These are phyloP conservation scores for Drosophila rellima DNA, from an alignment of 2,888 invertebrate species.

Conservation along the genomic window DNA sequence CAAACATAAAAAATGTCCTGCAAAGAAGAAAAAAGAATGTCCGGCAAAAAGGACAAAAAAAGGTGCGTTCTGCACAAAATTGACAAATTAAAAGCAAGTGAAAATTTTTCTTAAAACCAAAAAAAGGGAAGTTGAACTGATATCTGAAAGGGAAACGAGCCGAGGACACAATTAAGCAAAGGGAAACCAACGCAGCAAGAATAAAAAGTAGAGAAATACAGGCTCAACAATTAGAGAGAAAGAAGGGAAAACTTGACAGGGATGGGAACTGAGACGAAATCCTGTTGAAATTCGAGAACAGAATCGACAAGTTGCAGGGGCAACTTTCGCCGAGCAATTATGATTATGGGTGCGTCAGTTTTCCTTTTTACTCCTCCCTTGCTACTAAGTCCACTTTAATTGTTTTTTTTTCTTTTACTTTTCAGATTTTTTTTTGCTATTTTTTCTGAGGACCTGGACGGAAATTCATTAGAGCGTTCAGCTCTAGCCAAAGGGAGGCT, in stretches of 20 bases:
- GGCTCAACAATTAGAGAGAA: slow-evolving; percentile 68
- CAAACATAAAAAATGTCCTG: slow-evolving; percentile 48
- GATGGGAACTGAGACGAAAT: slow-evolving; percentile 6
- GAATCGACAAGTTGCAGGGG: slow-evolving; percentile 59
- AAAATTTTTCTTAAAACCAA: slow-evolving; percentile 50
- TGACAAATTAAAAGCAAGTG: slow-evolving; percentile 80
- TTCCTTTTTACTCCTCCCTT: slow-evolving; percentile 10
- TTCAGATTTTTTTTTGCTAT: slow-evolving; percentile 42
- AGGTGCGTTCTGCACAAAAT: slow-evolving; percentile 56
- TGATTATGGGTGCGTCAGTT: slow-evolving; percentile 75
- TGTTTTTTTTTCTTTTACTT: slow-evolving; percentile 62
- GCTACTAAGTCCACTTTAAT: slow-evolving; percentile 75
- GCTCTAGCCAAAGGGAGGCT: slow-evolving; percentile 51
- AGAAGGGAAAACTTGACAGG: slow-evolving; percentile 40
- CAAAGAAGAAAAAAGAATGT: slow-evolving; percentile 8
- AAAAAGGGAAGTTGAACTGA: slow-evolving; percentile 32
- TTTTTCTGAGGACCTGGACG: slow-evolving; percentile 64
- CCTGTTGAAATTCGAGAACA: slow-evolving; percentile 26
- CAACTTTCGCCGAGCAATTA: slow-evolving; percentile 70
- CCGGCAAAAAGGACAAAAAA: slow-evolving; percentile 16
- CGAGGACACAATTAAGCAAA: slow-evolving; percentile 73
- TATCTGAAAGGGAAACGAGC: slow-evolving; percentile 57
- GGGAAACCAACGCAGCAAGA: slow-evolving; percentile 38
- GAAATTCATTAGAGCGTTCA: slow-evolving; percentile 80
- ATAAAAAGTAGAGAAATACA: slow-evolving; percentile 34